Evolutionary conservation across 2,888 invertebrate species (phyloP), one percentile per base, ranked within the genome.

Genomic region (Lycaena phlaeas): DNA sequence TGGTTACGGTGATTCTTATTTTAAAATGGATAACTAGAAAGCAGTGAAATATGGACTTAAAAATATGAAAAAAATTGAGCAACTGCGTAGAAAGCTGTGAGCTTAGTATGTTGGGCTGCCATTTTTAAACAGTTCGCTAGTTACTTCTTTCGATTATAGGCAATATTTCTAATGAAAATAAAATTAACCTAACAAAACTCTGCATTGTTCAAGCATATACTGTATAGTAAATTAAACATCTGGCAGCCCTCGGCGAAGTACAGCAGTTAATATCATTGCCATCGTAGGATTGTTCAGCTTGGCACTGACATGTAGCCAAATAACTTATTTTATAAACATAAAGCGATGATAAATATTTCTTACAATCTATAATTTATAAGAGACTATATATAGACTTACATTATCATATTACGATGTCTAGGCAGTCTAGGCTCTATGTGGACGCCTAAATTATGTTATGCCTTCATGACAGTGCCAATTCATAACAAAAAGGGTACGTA

Each of bases 1-100:
- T 48, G 49, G 43, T 36, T 42, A 65, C 66, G 57, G 68, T 70
- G 67, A 62, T 56, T 60, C 48, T 56, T 52, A 53, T 62, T 54
- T 61, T 61, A 65, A 66, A 65, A 74, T 72, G 71, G 61, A 65
- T 61, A 56, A 58, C 74, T 76, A 76, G 61, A 78, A 34, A 79
- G 81, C 78, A 48, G 73, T 76, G 76, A 74, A 56, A 61, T 57
- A 69, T 70, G 66, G 68, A 55, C 51, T 60, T 64, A 59, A 54
- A n/a, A 57, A 57, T 58, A 63, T 62, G 63, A 68, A 60, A 67
- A 56, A 62, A 62, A 34, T 82, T 79, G 81, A 79, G 79, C 81
- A 79, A 75, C 68, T 71, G 81, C 68, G 55, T 68, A 69, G 73
- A 75, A 77, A 82, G 81, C 82, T 82, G 82, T 81, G 81, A 78